Evolutionary conservation across 1,140 invertebrate genomes (phyloP).

Genomic region (Polypedilum pembai): DNA sequence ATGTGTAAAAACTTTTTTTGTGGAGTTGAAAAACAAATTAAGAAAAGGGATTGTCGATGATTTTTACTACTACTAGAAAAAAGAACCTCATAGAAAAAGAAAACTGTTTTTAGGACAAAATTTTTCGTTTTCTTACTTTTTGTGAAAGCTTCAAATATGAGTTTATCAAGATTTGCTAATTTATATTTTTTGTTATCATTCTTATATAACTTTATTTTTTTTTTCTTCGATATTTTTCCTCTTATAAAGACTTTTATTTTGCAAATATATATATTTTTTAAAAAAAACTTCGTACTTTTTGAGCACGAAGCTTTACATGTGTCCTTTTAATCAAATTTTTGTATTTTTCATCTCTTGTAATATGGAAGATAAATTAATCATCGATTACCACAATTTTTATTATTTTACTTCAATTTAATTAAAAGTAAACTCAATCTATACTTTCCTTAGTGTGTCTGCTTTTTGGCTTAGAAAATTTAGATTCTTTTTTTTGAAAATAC

Average conservation of each 20-base stretch:
- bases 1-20: no score
- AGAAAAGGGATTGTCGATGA: constrained; percentile 1
- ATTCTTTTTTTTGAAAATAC: neutral
- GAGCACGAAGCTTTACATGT: neutral
- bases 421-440: neutral
- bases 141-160: neutral
- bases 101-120: neutral
- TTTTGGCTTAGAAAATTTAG: neutral
- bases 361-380: constrained; percentile 26
- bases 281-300: constrained; percentile 21
- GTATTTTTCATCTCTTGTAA: neutral
- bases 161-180: constrained; percentile 25
- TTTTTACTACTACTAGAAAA: neutral
- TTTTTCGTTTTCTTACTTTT: neutral
- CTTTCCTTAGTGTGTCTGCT: neutral
- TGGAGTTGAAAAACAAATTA: no score
- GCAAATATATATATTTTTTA: constrained; percentile 20
- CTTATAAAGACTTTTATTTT: constrained; percentile 24
- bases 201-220: constrained; percentile 23
- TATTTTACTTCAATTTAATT: neutral
- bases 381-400: neutral
- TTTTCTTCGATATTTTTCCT: constrained; percentile 22
- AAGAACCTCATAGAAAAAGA: neutral
- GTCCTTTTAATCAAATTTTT: no score
- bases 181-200: constrained; percentile 25